phyloP scores from a whole-genome alignment of 2,888 invertebrate species.

The Xestobium rufovillosum region DNA sequence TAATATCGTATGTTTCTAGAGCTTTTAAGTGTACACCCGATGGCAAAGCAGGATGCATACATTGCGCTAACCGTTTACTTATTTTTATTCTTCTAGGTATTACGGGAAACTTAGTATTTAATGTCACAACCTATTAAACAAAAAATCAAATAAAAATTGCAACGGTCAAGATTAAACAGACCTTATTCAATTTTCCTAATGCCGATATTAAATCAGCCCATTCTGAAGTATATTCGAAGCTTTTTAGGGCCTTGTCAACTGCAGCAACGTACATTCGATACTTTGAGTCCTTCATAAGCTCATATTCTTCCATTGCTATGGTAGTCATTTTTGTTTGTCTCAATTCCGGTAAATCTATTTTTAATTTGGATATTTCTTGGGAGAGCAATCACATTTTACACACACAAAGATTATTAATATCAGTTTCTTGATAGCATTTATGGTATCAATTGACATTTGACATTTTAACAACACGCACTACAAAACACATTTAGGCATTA shows the following conservation, averaged over 20 bases:
- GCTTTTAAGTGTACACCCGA: conserved; percentile 89
- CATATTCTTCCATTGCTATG: conserved; percentile 66
- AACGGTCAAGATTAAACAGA: conserved; percentile 37
- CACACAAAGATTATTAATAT: too few relatives aligned
- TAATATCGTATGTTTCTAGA: conserved; percentile 82
- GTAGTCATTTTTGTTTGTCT: conserved; percentile 48
- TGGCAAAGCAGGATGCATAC: conserved; percentile 86
- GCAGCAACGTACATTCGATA: conserved; percentile 72
- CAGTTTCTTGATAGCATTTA: too few relatives aligned
- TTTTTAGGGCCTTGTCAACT: conserved; percentile 81
- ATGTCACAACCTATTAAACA: conserved; percentile 59
- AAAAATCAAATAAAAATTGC: too few relatives aligned
- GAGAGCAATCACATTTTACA: too few relatives aligned
- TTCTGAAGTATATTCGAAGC: conserved; percentile 89
- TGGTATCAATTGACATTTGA: too few relatives aligned
- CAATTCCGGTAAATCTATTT: too few relatives aligned
- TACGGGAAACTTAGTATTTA: conserved; percentile 73
- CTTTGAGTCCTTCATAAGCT: conserved; percentile 73
- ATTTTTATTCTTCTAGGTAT: conserved; percentile 83
- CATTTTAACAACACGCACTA: too few relatives aligned
- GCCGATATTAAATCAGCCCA: conserved; percentile 93
- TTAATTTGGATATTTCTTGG: too few relatives aligned
- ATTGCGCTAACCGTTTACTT: conserved; percentile 85
- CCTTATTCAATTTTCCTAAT: conserved; percentile 83
- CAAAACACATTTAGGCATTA: too few relatives aligned